Conservation (phyloP, 2,888 invertebrate species). For the Himalopsyche kuldschensis region DNA sequence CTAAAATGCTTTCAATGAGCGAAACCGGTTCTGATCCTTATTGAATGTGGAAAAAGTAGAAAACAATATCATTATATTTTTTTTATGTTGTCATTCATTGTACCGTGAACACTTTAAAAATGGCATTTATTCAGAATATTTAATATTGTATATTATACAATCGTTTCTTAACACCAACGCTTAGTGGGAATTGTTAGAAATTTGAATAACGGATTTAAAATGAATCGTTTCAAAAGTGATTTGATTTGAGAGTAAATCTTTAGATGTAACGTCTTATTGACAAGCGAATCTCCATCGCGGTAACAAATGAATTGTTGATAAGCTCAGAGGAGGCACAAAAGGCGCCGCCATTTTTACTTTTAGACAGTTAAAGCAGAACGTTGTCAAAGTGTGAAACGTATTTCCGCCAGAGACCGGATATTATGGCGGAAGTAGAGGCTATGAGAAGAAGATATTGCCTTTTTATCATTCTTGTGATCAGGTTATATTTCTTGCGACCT, state of each 20-base stretch:
- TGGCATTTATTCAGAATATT: too few species aligned
- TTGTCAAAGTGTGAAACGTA: neutral
- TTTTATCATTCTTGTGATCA: slow-evolving; percentile 9
- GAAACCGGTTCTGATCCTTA: too few species aligned
- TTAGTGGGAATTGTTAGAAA: too few species aligned
- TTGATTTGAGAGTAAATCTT: neutral
- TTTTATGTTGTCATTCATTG: too few species aligned
- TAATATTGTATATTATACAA: too few species aligned
- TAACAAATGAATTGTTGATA: neutral
- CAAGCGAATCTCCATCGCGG: neutral
- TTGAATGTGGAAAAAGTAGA: too few species aligned
- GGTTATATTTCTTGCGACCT: slow-evolving; percentile 5
- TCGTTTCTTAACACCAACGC: too few species aligned
- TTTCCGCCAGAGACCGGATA: neutral
- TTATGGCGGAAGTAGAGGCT: neutral
- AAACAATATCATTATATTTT: too few species aligned
- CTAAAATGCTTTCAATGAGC: too few species aligned
- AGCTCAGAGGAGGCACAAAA: neutral
- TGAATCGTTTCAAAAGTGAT: neutral
- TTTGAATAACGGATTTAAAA: too few species aligned
- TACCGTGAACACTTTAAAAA: too few species aligned
- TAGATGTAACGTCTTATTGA: neutral
- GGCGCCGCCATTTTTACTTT: neutral
- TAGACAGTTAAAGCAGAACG: neutral
- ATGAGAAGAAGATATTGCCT: slow-evolving; percentile 7